phyloP scores from a whole-genome alignment of 2,797 vertebrate genomes.

The Enoplosus armatus region DNA sequence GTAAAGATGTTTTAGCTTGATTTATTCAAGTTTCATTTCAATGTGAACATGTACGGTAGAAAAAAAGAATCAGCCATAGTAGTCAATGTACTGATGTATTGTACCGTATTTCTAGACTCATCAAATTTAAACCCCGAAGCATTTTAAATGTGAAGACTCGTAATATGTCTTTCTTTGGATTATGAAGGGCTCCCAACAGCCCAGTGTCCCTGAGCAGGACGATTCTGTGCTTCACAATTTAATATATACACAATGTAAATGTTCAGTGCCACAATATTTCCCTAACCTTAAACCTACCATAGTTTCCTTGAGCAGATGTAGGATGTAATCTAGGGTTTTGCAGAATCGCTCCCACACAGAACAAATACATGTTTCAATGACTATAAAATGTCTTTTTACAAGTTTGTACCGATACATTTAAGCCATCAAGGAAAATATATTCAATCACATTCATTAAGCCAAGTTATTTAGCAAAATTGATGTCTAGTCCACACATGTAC shows the following conservation, averaged over 20 bases:
- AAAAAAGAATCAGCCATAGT: not conserved
- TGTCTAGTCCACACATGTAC: too few species aligned
- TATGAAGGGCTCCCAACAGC: not conserved
- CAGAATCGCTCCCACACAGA: not conserved
- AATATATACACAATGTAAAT: not conserved
- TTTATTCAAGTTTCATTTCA: slow-evolving; percentile 8
- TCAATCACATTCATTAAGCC: slow-evolving; percentile 31
- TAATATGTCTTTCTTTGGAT: slow-evolving; percentile 8
- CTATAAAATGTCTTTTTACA: too few species aligned
- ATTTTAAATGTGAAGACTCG: not conserved
- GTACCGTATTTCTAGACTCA: not conserved
- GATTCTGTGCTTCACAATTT: not conserved
- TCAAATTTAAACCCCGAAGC: too few species aligned
- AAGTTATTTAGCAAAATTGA: slow-evolving; percentile 42
- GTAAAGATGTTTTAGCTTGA: slow-evolving; percentile 10
- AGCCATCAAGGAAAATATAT: slow-evolving; percentile 12
- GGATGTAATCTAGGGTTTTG: not conserved
- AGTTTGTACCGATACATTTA: not conserved
- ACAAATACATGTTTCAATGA: not conserved
- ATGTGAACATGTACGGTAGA: not conserved
- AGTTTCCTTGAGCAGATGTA: not conserved
- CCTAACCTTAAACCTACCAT: not conserved
- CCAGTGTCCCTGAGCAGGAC: not conserved
- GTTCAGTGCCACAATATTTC: not conserved
- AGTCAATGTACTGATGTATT: not conserved